phyloP scores from a whole-genome alignment of 1,140 invertebrate genomes.

The Orius insidiosus region DNA sequence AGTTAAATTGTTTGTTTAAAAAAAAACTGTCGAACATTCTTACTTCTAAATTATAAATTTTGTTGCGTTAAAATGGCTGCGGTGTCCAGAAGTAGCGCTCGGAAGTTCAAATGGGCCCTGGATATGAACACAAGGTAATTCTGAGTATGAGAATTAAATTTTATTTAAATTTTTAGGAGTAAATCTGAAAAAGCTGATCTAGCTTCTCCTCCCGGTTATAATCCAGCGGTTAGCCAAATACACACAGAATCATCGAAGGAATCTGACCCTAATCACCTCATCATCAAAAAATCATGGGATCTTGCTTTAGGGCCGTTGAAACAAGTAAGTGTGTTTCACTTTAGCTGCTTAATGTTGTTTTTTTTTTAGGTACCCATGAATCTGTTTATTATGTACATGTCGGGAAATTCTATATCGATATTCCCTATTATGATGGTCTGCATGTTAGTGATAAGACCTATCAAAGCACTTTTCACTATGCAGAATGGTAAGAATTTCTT shows the following conservation, averaged over 20 bases:
- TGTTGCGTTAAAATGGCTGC: too few species aligned
- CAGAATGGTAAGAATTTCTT: slow-evolving; percentile 44
- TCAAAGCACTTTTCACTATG: slow-evolving; percentile 84
- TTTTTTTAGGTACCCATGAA: slow-evolving; percentile 80
- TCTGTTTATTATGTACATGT: slow-evolving; percentile 99
- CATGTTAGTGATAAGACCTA: slow-evolving; percentile 90
- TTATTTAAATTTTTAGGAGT: slow-evolving; percentile 22
- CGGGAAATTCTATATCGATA: slow-evolving; percentile 96
- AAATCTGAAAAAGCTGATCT: slow-evolving; percentile 31
- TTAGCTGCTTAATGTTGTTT: neutral
- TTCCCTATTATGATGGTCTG: slow-evolving; percentile 99
- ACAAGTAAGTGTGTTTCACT: slow-evolving; percentile 32
- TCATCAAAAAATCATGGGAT: slow-evolving; percentile 96
- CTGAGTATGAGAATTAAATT: too few species aligned
- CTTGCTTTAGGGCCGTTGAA: slow-evolving; percentile 87
- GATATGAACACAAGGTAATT: too few species aligned
- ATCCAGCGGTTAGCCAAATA: slow-evolving; percentile 45
- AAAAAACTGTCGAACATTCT: too few species aligned
- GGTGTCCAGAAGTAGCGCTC: too few species aligned
- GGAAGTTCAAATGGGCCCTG: too few species aligned
- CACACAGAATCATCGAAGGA: slow-evolving; percentile 58
- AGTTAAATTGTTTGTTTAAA: too few species aligned
- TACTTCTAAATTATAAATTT: too few species aligned
- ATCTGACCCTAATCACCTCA: slow-evolving; percentile 59
- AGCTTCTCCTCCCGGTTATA: slow-evolving; percentile 67